Conservation (phyloP, 2,797 vertebrate genomes). For the Setipinna tenuifilis region DNA sequence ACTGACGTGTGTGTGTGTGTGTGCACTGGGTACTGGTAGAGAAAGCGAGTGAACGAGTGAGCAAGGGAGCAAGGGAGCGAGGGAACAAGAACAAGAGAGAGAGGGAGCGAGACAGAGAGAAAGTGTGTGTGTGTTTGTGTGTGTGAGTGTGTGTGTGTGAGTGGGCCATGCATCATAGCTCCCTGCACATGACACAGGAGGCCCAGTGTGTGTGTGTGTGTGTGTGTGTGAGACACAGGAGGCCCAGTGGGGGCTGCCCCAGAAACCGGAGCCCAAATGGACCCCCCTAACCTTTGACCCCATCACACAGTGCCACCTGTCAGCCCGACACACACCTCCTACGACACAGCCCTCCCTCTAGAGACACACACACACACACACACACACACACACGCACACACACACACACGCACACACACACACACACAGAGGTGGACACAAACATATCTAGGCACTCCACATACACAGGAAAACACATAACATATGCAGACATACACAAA, state of each 20-base stretch:
- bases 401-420: neutral
- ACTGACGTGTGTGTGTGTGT: neutral
- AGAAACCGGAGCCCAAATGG: conserved; percentile 11
- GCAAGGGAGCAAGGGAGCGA: too few relatives aligned
- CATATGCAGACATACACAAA: neutral
- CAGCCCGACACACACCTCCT: conserved; percentile 9
- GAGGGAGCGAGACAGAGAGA: too few relatives aligned
- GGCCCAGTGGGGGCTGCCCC: conserved; percentile 1
- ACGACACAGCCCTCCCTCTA: neutral
- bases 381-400: neutral
- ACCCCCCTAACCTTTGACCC: neutral
- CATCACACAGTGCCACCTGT: conserved; percentile 18
- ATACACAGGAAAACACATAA: neutral
- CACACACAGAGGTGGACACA: neutral
- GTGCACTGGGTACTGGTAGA: neutral
- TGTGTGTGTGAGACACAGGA: neutral
- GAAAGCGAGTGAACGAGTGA: too few relatives aligned
- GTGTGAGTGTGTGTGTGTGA: too few relatives aligned
- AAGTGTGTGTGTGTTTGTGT: neutral
- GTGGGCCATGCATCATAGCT: neutral
- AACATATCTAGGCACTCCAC: neutral
- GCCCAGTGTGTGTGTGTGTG: neutral
- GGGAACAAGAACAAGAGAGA: too few relatives aligned
- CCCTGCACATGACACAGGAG: neutral
- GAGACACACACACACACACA: neutral